Base-by-base conservation (phyloP, 2,113 vertebrate species). In the Sylvietta virens region DNA sequence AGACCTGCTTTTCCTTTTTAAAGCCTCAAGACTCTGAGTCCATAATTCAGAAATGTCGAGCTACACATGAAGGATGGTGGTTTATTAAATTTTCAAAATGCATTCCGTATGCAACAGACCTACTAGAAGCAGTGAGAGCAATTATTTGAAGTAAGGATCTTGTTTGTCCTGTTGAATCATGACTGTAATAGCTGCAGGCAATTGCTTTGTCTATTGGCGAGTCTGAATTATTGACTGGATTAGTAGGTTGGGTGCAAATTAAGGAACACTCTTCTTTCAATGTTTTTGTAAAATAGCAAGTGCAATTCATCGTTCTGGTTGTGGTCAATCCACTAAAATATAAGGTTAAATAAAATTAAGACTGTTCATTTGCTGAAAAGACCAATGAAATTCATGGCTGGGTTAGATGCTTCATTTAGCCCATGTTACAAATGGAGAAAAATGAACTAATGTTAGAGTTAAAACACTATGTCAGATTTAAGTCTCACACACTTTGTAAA, bases 1-100 rank as follows among this genome's bases (percentile, higher is more conserved):
- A 94, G 40, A n/a, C 31, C 69, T 4, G 3, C 51, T 65, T 94
- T 96, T 89, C 39, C 51, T 81, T 86, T 93, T 77, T 73, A 69
- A 86, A 81, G 10, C 47, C 27, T 74, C 6, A 67, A 51, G 27
- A 60, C 48, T 86, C 40, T 58, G 39, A 91, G 78, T 91, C 17
- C 31, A 22, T 95, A 86, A 81, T 64, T 94, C 81, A 89, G 39
- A 95, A 92, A 51, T 74, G 83, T 92, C 92, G 76, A 76, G 35
- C 53, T 74, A 39, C n/a, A 57, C 48, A 45, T 74, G 80, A 83
- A 92, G 24, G 83, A 86, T 91, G 72, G 78, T 22, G 40, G 66
- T 67, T 97, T 92, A 95, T 92, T 94, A 88, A 56, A 81, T 86
- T 95, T 95, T 92, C n/a, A 88, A 92, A 96, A 94, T 79, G 33